Conservation (phyloP, 2,113 vertebrate species). For the Electrona antarctica region DNA sequence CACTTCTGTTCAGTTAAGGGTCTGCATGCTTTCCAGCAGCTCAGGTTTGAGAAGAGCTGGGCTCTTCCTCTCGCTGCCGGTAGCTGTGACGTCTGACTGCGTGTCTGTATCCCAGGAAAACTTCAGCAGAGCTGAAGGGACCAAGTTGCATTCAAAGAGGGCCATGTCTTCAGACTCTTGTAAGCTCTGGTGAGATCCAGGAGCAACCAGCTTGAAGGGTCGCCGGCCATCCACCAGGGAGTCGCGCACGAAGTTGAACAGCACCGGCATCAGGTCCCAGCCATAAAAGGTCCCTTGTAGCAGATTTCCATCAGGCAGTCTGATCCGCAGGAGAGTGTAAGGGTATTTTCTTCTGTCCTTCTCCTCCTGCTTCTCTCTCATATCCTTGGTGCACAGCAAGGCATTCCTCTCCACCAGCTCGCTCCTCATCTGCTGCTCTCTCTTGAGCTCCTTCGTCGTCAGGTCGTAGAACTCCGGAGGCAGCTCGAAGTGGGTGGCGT, state of each 20-base stretch:
- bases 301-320: conserved; percentile 88
- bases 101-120: no score
- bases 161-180: conserved; percentile 80
- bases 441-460: conserved; percentile 84
- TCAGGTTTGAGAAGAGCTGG: no score
- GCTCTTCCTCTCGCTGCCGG: no score
- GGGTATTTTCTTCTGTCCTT: conserved; percentile 89
- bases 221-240: conserved; percentile 88
- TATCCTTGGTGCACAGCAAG: conserved; percentile 90
- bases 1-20: no score
- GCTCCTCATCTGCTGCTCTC: conserved; percentile 85
- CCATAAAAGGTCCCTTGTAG: conserved; percentile 95
- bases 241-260: conserved; percentile 87
- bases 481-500: conserved; percentile 87
- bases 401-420: conserved; percentile 87
- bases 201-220: conserved; percentile 90
- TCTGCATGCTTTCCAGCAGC: no score
- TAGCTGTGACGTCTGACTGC: no score
- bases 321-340: conserved; percentile 87
- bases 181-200: conserved; percentile 84
- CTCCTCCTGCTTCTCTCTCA: conserved; percentile 92
- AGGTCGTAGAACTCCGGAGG: conserved; percentile 91
- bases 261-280: conserved; percentile 80
- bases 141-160: conserved; percentile 90
- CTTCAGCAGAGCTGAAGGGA: conserved; percentile 38